phyloP scores from a whole-genome alignment of 2,113 vertebrate genomes.

The Stomatorhinus ivindoensis region DNA sequence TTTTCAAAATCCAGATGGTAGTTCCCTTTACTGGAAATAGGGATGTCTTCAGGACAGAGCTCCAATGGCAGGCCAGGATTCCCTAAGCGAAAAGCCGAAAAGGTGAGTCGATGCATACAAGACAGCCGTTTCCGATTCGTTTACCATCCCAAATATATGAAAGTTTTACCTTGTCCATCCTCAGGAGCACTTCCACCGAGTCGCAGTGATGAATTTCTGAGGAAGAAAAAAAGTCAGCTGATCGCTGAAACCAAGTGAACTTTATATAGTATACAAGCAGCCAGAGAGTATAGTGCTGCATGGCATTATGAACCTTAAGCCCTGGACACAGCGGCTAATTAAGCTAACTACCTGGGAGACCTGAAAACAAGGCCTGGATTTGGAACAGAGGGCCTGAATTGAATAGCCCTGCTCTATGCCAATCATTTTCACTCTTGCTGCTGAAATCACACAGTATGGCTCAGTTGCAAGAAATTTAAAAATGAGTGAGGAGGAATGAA shows the following conservation, averaged over 20 bases:
- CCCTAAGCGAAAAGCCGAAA: conserved; percentile 3
- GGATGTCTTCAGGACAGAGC: conserved; percentile 51
- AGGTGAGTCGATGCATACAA: background rate
- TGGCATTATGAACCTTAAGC: background rate
- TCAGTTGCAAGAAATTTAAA: background rate
- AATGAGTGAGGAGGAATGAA: background rate
- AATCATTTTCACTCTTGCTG: background rate
- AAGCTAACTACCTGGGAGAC: too few relatives aligned
- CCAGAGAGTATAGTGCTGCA: background rate
- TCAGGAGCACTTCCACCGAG: background rate
- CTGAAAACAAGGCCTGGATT: too few relatives aligned
- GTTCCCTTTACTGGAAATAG: conserved; percentile 52
- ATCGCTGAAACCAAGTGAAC: background rate
- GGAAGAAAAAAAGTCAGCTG: conserved; percentile 11
- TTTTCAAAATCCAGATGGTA: conserved; percentile 57
- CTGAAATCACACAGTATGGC: background rate
- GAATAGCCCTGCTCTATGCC: background rate
- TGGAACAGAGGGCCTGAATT: too few relatives aligned
- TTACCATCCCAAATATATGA: background rate
- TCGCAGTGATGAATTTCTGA: conserved; percentile 33
- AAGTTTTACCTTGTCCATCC: conserved; percentile 38
- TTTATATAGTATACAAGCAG: background rate
- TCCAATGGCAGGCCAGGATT: conserved; percentile 19
- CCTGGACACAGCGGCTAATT: background rate
- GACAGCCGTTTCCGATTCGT: background rate